A percentile compares a stretch with the other conserved stretches of the same genome.
Evolutionary conservation across 2,797 vertebrate species (phyloP).

Genomic region (Numenius phaeopus): DNA sequence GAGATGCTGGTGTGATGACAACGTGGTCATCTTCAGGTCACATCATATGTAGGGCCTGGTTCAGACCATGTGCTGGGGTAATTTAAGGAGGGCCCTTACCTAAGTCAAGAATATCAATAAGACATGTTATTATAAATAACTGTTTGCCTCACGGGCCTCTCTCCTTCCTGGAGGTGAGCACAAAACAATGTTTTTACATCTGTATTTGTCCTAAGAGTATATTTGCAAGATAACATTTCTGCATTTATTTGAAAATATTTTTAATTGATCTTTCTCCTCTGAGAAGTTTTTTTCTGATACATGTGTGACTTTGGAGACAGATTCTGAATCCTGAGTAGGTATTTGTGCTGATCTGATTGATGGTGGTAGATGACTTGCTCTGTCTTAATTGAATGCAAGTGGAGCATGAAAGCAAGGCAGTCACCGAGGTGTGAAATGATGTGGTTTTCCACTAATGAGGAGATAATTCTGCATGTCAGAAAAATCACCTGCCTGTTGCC

Average conservation of each 20-base stretch:
- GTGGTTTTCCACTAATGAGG: conserved; percentile 37
- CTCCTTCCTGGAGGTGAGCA: background rate
- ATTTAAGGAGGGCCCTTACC: background rate
- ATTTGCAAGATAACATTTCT: background rate
- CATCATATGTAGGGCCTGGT: background rate
- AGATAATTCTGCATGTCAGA: conserved; percentile 45
- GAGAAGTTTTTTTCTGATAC: background rate
- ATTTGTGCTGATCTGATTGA: background rate
- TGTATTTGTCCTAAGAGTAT: background rate
- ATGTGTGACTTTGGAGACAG: conserved; percentile 14
- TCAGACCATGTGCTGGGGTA: background rate
- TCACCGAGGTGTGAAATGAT: conserved; percentile 20
- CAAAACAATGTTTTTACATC: background rate
- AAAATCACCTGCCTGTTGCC: conserved; percentile 10
- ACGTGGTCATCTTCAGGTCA: background rate
- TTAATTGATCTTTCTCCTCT: background rate
- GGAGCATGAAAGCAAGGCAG: conserved; percentile 24
- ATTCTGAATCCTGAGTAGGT: background rate
- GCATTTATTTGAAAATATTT: background rate
- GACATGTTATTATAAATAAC: background rate
- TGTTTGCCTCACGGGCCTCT: background rate
- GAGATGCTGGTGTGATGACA: background rate
- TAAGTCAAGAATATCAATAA: background rate
- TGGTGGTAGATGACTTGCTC: background rate
- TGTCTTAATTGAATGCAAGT: conserved; percentile 28